phyloP scores from a whole-genome alignment of 2,888 invertebrate species.

The Acleris laterana region DNA sequence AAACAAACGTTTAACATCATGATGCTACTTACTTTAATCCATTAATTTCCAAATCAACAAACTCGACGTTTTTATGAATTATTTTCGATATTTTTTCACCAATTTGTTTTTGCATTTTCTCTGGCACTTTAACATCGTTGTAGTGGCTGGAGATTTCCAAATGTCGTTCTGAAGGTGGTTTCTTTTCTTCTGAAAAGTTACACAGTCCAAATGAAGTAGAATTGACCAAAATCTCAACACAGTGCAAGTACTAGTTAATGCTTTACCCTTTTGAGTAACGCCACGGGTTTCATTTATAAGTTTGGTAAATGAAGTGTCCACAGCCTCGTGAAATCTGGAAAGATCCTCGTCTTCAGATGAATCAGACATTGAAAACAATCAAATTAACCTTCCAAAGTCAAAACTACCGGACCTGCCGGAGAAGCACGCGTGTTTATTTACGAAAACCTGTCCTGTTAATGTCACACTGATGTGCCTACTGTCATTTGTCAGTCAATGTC shows the following conservation, averaged over 20 bases:
- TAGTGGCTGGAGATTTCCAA: conserved; percentile 76
- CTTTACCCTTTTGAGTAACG: conserved; percentile 31
- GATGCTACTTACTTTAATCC: conserved; percentile 54
- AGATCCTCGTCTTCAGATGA: conserved; percentile 79
- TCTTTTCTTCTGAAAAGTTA: conserved; percentile 42
- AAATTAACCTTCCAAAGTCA: background rate
- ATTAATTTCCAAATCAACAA: conserved; percentile 58
- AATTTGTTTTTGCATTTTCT: conserved; percentile 78
- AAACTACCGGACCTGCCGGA: too few relatives aligned
- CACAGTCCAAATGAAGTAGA: background rate
- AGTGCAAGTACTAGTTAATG: background rate
- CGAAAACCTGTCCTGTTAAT: too few relatives aligned
- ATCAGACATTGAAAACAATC: conserved; percentile 52
- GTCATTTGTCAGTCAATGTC: too few relatives aligned
- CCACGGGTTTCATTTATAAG: conserved; percentile 62
- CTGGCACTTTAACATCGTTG: conserved; percentile 81
- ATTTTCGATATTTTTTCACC: conserved; percentile 78
- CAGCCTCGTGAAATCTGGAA: conserved; percentile 75
- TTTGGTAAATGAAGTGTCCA: conserved; percentile 75
- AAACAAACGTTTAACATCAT: background rate
- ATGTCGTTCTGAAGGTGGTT: conserved; percentile 66
- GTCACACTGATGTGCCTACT: too few relatives aligned
- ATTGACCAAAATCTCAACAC: background rate
- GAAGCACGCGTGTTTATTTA: too few relatives aligned
- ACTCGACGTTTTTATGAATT: conserved; percentile 73